Base-by-base conservation (phyloP, 1,140 invertebrate genomes). In the Drosophila nannoptera region DNA sequence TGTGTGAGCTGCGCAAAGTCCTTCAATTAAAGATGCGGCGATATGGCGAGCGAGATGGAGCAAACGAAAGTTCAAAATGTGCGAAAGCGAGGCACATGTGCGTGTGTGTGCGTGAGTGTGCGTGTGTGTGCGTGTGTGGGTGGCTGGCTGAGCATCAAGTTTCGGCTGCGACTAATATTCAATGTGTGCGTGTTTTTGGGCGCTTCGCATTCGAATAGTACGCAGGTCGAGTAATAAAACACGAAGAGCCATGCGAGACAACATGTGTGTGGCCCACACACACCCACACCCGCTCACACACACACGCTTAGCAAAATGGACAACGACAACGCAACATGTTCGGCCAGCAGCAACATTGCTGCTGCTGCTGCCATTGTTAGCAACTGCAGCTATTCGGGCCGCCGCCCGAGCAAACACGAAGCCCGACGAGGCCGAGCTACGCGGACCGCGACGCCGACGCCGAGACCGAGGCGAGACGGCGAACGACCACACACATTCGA, bases 191-290 rank as follows among this genome's bases (percentile, higher is more conserved):
- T 60, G 65, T 62, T 48, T 56, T 38, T 45, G 64, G 56, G 56
- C 29, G 12, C 59, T 66, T 71, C 69, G 62, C 69, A 72, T 72
- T 72, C 69, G 69, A 72, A 72, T 72, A 72, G 78, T 83, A 83
- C 78, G 78, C 78, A 82, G 78, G 78, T 82, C 78, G 80, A 84
- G 80, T 84, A 83, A 83, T 83, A 83, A 83, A 83, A 83, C 80
- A 83, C 80, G 80, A 83, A 83, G 80, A 66, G 65, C 54, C 59
- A 69, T 69, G 55, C 61, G 75, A 73, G 69, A 77, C 78, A 73
- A 80, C 54, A 72, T 68, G 75, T 70, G 74, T 77, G 72, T 59
- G 70, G 16, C 32, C 38, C 69, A 59, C 64, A 69, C 61, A 69
- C 76, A 68, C 59, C 63, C 70, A 77, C 54, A 45, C 56, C 66